Base-by-base conservation (phyloP, 2,888 invertebrate species). In the Ryuthela nishihirai region DNA sequence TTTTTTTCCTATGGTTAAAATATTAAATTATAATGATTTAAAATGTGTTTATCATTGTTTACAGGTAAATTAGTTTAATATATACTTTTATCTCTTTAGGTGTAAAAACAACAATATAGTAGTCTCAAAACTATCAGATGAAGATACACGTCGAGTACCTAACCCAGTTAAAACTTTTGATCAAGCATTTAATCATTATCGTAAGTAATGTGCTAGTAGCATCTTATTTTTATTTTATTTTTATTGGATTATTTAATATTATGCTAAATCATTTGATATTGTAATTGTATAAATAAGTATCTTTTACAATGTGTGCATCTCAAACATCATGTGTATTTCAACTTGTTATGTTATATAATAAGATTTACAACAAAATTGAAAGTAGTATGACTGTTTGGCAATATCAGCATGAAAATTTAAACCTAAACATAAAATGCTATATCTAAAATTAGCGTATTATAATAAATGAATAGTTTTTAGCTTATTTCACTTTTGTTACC, bases 81-180 rank as follows among this genome's bases (percentile, higher is more conserved):
- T 32, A 12, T 32, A n/a, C 42, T 18, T 42, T 26, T 58, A 26
- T 35, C 60, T n/a, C n/a, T 69, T 43, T 55, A 73, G 76, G 45
- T 64, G 65, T 23, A 60, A 65, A n/a, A 74, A 71, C 49, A 75
- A 75, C 62, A 74, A 74, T 41, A 90, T 88, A 24, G 82, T 83
- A 48, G 89, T 89, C 0, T 53, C 78, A 6, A 69, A 70, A 9
- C 66, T 74, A n/a, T 67, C 71, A 1, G 52, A 67, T 15, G 56
- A 68, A 15, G 67, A 68, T n/a, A 54, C 58, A 4, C 62, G 67
- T 17, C 64, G 65, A n/a, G 76, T 89, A 64, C 88, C 87, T 0
- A 90, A 90, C 72, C 90, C 90, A 12, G 82, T 88, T 0, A 69
- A 77, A 67, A 85, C 82, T 32, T 95, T 95, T 75, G 84, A 88